Base-by-base conservation (phyloP, 2,888 invertebrate species). In the Leuctra nigra region DNA sequence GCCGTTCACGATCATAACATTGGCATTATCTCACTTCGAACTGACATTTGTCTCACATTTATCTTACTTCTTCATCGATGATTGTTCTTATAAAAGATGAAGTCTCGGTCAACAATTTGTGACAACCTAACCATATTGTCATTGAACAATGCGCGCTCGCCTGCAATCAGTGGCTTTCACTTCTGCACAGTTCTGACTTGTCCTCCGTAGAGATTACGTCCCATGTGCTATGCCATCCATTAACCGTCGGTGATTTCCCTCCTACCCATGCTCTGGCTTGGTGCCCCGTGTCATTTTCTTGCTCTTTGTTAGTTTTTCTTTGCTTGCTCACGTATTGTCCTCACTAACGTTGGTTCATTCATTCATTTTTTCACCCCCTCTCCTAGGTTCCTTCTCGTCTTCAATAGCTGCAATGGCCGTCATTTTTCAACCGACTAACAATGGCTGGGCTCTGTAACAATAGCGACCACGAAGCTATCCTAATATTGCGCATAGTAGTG, bases 371-470 rank as follows among this genome's bases (percentile, higher is more conserved):
- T 41, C 29, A 6, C 29, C 11, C 11, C 6, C 29, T 29, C 11
- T 29, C 29, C 11, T 20, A 44, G 22, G 20, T 50, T 50, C 50
- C 35, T 50, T 35, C 50, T 50, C 50, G 35, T 50, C 16, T 52
- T 56, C 56, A 56, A 53, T 53, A 33, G 41, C n/a, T n/a, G n/a
- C 52, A 56, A 56, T 48, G 41, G 53, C 35, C 44, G 41, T 53
- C 56, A 56, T 56, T 56, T 56, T 50, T 56, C 56, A 56, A 53
- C 25, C 33, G 39, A 14, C 39, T 29, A 53, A 44, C 56, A 56
- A 56, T 53, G 41, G 53, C 33, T 23, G 33, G 33, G 22, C n/a
- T n/a, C n/a, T n/a, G 48, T 38, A 55, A 55, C 55, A 55, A 55
- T 55, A 23, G 48, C 47, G 9, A 33, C 44, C 54, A 35, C 14